Conservation (phyloP, 2,113 vertebrate genomes). For the Tachuris rubrigastra region DNA sequence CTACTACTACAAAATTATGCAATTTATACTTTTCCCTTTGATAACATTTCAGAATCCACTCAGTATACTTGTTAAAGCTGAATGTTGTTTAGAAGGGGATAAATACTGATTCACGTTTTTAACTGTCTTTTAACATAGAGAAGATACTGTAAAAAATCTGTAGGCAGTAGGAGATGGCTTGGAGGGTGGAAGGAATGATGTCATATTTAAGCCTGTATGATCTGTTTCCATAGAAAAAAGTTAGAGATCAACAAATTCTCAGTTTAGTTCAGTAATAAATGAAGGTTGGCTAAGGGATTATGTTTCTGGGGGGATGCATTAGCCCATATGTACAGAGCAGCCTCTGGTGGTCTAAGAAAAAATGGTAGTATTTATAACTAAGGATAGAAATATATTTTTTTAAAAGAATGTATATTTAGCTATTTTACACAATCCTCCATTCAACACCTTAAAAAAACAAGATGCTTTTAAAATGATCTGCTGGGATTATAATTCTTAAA, state of each 20-base stretch:
- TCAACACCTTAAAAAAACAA: constrained; percentile 74
- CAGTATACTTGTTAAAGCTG: not conserved
- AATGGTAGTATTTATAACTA: constrained; percentile 47
- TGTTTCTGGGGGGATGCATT: constrained; percentile 44
- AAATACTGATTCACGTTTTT: constrained; percentile 43
- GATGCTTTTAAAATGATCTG: constrained; percentile 74
- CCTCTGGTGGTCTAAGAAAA: constrained; percentile 73
- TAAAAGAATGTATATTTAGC: constrained; percentile 71
- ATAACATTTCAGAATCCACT: not conserved
- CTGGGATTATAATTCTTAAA: constrained; percentile 73
- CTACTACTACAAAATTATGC: not conserved
- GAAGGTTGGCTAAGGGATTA: not conserved
- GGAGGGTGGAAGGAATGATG: not conserved
- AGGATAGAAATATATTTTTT: constrained; percentile 63
- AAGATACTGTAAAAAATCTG: not conserved
- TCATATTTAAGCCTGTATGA: not conserved
- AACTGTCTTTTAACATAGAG: constrained; percentile 12
- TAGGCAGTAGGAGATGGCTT: not conserved
- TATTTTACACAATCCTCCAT: constrained; percentile 69
- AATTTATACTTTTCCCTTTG: not conserved
- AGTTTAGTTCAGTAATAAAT: constrained; percentile 11
- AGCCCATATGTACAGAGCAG: constrained; percentile 67
- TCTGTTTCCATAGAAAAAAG: not conserved
- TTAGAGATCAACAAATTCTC: constrained; percentile 28
- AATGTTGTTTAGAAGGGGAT: not conserved